phyloP scores from a whole-genome alignment of 2,797 vertebrate species.

The Etheostoma perlongum region DNA sequence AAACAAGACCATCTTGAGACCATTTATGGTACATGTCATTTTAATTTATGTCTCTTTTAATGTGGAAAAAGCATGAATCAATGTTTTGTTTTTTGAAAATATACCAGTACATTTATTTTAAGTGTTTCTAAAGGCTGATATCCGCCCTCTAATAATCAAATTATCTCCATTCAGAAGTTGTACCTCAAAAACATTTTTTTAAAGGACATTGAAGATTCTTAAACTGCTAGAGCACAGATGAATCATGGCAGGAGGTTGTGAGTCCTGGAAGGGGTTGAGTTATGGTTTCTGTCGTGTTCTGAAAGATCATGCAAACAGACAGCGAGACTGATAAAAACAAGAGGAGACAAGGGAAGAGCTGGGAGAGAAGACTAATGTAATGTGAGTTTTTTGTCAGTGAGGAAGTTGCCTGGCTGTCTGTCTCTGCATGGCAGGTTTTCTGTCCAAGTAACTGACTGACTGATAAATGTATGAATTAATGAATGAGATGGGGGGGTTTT shows the following conservation, averaged over 20 bases:
- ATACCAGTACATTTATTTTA: background rate
- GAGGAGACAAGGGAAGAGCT: conserved; percentile 45
- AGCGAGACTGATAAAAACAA: conserved; percentile 47
- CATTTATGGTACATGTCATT: conserved; percentile 1
- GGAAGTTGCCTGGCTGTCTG: conserved; percentile 36
- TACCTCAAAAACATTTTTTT: background rate
- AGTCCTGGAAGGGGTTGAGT: conserved; percentile 40
- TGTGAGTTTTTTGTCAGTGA: conserved; percentile 37
- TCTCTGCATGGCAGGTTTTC: conserved; percentile 16
- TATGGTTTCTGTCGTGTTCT: conserved; percentile 48
- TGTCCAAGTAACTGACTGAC: conserved; percentile 25
- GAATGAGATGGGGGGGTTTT: background rate
- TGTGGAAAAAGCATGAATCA: background rate
- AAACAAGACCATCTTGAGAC: background rate
- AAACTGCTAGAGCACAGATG: conserved; percentile 10
- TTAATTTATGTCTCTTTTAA: conserved; percentile 3
- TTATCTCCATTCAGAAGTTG: background rate
- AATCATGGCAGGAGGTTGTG: conserved; percentile 31
- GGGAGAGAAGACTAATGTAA: conserved; percentile 43
- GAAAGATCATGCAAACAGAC: conserved; percentile 58
- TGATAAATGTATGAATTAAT: background rate
- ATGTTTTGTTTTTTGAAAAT: background rate
- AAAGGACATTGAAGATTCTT: background rate
- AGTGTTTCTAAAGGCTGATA: background rate
- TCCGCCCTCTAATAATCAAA: background rate